Percentiles rank a stretch among this genome's conserved stretches.
Evolutionary conservation across 2,888 invertebrate genomes (phyloP).

Genomic region (Tetranychus piercei): DNA sequence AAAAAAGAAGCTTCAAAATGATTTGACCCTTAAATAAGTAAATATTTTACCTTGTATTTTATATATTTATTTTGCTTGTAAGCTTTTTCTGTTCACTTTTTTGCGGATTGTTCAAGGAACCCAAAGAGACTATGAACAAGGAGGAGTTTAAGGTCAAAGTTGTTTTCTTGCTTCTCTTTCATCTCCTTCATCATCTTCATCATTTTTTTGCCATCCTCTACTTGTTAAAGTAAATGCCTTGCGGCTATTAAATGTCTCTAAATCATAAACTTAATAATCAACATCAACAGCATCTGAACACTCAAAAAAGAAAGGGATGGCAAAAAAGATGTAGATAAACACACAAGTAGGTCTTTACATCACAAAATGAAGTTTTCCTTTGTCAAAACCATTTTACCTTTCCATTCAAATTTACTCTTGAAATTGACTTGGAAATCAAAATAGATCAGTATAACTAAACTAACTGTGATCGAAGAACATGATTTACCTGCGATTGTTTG

Average conservation of each 20-base stretch:
- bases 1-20: too few species aligned
- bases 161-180: not conserved
- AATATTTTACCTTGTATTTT: not conserved
- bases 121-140: not conserved
- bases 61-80: not conserved
- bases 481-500: too few species aligned
- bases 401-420: too few species aligned
- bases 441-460: too few species aligned
- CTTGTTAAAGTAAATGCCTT: not conserved
- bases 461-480: too few species aligned
- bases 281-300: not conserved
- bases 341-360: not conserved
- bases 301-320: not conserved
- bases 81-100: not conserved
- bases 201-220: not conserved
- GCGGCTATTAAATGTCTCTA: not conserved
- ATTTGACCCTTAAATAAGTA: not conserved
- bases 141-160: not conserved
- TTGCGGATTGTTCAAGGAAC: not conserved
- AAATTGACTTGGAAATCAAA: too few species aligned
- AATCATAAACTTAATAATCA: constrained; percentile 1
- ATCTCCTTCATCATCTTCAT: not conserved
- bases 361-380: not conserved
- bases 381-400: too few species aligned
- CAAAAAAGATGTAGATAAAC: not conserved